Evolutionary conservation across 2,888 invertebrate genomes (phyloP), one percentile per base, ranked within the genome.

Genomic region (Alloplasta piceator): DNA sequence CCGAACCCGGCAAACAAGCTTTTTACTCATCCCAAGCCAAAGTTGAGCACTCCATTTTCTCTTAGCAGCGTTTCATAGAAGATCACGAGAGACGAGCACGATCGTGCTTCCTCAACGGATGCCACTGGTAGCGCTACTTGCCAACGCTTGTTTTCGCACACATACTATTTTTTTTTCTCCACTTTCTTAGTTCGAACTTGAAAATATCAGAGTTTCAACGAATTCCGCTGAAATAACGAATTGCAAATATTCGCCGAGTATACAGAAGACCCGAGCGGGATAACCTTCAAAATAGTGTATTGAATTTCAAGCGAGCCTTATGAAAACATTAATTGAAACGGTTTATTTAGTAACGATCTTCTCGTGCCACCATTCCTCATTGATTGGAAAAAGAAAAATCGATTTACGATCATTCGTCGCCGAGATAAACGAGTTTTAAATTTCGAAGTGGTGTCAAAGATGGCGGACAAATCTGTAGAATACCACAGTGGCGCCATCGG

Each of bases 131-230:
- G 46, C 52, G 61, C 16, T 26, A 26, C 1, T 26, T 6, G 43
- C 36, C 43, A 14, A 26, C 2, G 55, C 66, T 26, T 64, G 66
- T 70, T 70, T 75, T 74, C 50, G 58, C 76, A 48, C 26, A 26
- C 26, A 26, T 3, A 26, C 26, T 26, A 36, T 72, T 55, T 55
- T 72, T 55, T 55, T 60, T 55, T 56, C 66, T 61, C n/a, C 12
- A 9, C 16, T 10, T 9, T 41, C n/a, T 9, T 38, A 36, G 50
- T 12, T 46, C 5, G 26, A 64, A 75, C 56, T 52, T 48, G 1
- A 3, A 26, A 26, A 26, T 26, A 26, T 26, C 26, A 26, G 26
- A 26, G 26, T 26, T 26, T 3, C 26, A 26, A 26, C 26, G 26
- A 26, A 26, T 26, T 26, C 26, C 5, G 10, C 10, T 5, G 5